phyloP scores from a whole-genome alignment of 2,113 vertebrate species.

The Saccopteryx leptura region DNA sequence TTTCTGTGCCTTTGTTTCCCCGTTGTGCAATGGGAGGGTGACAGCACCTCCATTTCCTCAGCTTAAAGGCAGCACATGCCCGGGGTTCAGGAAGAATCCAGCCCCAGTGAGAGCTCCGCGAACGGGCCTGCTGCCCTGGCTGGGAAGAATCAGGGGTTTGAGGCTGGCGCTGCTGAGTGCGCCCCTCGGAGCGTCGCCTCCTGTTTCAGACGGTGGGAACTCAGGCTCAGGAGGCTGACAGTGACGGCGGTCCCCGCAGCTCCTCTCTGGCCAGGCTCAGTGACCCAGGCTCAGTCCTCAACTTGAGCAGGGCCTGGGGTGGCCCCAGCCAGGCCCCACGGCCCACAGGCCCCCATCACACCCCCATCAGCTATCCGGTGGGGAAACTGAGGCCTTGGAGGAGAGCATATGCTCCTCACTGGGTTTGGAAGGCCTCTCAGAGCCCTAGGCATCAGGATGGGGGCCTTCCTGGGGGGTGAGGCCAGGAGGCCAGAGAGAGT shows the following conservation, averaged over 20 bases:
- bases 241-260: accelerated
- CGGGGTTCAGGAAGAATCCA: not conserved
- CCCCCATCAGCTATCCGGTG: not conserved
- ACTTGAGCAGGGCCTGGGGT: not conserved
- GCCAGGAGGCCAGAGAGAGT: not conserved
- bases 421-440: not conserved
- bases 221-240: not conserved
- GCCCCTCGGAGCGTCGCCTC: not conserved
- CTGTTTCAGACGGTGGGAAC: not conserved
- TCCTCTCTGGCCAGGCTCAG: not conserved
- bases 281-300: not conserved
- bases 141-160: accelerated
- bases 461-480: too few relatives aligned
- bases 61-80: not conserved
- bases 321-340: not conserved
- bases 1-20: not conserved
- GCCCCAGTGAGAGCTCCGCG: accelerated
- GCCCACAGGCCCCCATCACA: accelerated
- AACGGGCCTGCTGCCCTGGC: not conserved
- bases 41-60: not conserved
- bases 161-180: not conserved
- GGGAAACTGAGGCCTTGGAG: not conserved
- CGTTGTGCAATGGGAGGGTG: not conserved
- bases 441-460: not conserved
- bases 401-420: not conserved